A percentile compares a stretch with the other conserved stretches of the same genome.
phyloP scores from a whole-genome alignment of 2,113 vertebrate genomes.

The Dolichallabes microphthalmus region DNA sequence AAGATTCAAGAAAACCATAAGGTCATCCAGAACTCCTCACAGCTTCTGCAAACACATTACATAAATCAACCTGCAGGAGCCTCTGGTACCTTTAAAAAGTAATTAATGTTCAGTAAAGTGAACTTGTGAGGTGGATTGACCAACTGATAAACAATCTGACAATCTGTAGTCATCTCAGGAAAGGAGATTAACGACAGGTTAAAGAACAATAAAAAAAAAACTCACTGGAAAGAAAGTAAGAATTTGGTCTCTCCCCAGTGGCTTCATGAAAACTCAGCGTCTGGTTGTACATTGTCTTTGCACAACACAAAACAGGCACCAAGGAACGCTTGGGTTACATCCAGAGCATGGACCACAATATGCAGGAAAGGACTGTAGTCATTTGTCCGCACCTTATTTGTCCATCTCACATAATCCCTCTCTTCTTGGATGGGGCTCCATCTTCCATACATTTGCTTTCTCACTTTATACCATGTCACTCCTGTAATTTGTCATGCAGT shows the following conservation, averaged over 20 bases:
- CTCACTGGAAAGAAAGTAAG: constrained; percentile 5
- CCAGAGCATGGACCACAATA: constrained; percentile 10
- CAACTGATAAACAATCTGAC: neutral
- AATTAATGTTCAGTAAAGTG: neutral
- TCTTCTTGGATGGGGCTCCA: neutral
- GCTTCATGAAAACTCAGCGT: neutral
- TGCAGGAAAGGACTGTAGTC: neutral
- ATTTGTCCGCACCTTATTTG: constrained; percentile 34
- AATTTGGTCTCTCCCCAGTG: neutral
- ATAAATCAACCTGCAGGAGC: neutral
- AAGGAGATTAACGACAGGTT: neutral
- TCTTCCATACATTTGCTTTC: constrained; percentile 25
- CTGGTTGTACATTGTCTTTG: neutral
- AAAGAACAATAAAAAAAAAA: neutral
- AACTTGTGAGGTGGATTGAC: neutral
- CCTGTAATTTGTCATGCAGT: constrained; percentile 12
- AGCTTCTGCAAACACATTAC: neutral
- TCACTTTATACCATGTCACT: neutral
- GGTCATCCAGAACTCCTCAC: neutral
- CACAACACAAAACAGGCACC: neutral
- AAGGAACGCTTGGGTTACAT: neutral
- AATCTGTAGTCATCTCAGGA: neutral
- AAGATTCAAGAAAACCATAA: neutral
- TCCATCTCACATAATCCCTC: constrained; percentile 24
- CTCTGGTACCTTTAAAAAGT: neutral